Evolutionary conservation across 2,888 invertebrate species (phyloP), one percentile per base, ranked within the genome.

Genomic region (Ophioninae sp.): DNA sequence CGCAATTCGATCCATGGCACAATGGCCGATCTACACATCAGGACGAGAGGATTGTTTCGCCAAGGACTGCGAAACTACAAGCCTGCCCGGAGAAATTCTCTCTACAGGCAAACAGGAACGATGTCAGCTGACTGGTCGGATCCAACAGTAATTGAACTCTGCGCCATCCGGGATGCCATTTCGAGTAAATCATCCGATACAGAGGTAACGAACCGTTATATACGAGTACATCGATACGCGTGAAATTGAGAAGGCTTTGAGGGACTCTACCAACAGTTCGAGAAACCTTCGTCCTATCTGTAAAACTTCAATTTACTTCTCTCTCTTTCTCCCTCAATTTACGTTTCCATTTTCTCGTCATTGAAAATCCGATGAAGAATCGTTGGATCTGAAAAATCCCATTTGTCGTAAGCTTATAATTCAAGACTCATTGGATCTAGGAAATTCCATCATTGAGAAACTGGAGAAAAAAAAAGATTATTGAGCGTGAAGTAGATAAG

Each of bases 151-250:
- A 79, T 72, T 79, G 78, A 70, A 79, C 70, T 79, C 78, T 57
- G 41, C 13, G 65, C 81, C 68, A 70, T 61, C 62, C 83, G 56
- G 73, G 81, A 83, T 81, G 77, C 81, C 81, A 77, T 83, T 74
- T 73, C 80, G 59, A 77, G 77, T 62, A 78, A 83, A 81, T 81
- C 77, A 81, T 78, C 20, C 74, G 76, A 81, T 78, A 74, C 69
- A 50, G 73, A 67, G 57, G 73, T 83, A 81, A 83, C 81, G 81
- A 81, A 83, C 56, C 73, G 37, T n/a, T 37, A 57, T 37, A 69
- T 39, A 70, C 8, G 44, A 8, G 20, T 59, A 59, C 21, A 68
- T 68, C 20, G 67, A 68, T 68, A 23, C 21, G 80, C 56, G 62
- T 67, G 68, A 77, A 68, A 79, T 75, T 30, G 72, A 59, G 72